Evolutionary conservation across 2,888 invertebrate species (phyloP), one percentile per base, ranked within the genome.

Genomic region (Rhingia rostrata): DNA sequence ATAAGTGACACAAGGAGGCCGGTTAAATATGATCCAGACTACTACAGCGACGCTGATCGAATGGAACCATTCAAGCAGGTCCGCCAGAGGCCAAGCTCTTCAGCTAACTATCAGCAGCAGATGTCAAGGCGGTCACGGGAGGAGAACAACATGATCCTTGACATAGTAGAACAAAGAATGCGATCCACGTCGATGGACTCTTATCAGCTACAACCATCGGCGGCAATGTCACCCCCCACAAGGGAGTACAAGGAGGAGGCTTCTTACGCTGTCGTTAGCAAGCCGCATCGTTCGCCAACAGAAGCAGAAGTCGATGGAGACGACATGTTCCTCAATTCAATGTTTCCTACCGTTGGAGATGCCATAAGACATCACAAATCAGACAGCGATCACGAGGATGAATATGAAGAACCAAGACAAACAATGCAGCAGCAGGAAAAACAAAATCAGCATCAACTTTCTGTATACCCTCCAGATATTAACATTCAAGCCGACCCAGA

Each of bases 11-110:
- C 86, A 41, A 82, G 87, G 7, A 90, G 72, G 93, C 92, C 90
- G 91, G 89, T 87, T 93, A 91, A 86, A 92, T 92, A 88, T 90
- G 93, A 88, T 92, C 92, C 90, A 86, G 91, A 84, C 39, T 82
- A 79, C n/a, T 66, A 75, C 41, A 49, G 49, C 30, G 87, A 78
- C 6, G 72, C 58, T 45, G 79, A 66, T 6, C 53, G 49, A 7
- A 47, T 63, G 33, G 67, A 51, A 7, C 39, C 64, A 35, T 67
- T 49, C 35, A 67, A 83, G 39, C 78, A 82, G 39, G 39, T 80
- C 10, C 64, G 72, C 4, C 47, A 66, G n/a, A 45, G 64, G 41
- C 49, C 64, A 3, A 49, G 32, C 9, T 32, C 61, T 10, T 51
- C 63, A 37, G 58, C 35, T 43, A 58, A 47, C 22, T 66, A 85